phyloP scores from a whole-genome alignment of 2,888 invertebrate genomes.

The Mesorhabditis sp. region DNA sequence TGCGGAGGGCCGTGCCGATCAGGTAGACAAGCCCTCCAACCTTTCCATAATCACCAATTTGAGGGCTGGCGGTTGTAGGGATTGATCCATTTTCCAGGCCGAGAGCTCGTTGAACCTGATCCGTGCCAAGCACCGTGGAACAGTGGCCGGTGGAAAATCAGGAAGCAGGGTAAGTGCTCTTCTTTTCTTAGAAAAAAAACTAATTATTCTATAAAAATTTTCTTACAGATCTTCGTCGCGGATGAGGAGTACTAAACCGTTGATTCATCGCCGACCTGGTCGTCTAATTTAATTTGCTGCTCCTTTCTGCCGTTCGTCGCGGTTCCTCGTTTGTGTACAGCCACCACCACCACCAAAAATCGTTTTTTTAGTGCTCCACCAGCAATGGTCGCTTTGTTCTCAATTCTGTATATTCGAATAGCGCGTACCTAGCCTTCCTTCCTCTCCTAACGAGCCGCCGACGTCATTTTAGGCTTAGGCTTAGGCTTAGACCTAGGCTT shows the following conservation, averaged over 20 bases:
- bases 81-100: conserved; percentile 65
- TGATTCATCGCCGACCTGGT: neutral
- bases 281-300: neutral
- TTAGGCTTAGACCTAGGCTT: too few species aligned
- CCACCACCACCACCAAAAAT: neutral
- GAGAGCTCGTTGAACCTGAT: conserved; percentile 89
- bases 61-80: neutral
- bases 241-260: conserved; percentile 43
- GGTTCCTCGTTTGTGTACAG: neutral
- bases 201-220: neutral
- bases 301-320: neutral
- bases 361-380: neutral
- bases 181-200: neutral
- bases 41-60: too few species aligned
- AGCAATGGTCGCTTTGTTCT: too few species aligned
- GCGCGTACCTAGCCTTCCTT: neutral
- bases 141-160: conserved; percentile 44
- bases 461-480: too few species aligned
- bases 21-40: conserved; percentile 59
- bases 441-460: neutral
- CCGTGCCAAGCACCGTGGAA: conserved; percentile 86
- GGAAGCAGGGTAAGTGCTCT: conserved; percentile 32
- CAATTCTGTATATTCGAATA: too few species aligned
- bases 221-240: conserved; percentile 43
- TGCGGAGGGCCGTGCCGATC: conserved; percentile 75